phyloP scores from a whole-genome alignment of 2,113 vertebrate species.

The Chelonoidis abingdonii region DNA sequence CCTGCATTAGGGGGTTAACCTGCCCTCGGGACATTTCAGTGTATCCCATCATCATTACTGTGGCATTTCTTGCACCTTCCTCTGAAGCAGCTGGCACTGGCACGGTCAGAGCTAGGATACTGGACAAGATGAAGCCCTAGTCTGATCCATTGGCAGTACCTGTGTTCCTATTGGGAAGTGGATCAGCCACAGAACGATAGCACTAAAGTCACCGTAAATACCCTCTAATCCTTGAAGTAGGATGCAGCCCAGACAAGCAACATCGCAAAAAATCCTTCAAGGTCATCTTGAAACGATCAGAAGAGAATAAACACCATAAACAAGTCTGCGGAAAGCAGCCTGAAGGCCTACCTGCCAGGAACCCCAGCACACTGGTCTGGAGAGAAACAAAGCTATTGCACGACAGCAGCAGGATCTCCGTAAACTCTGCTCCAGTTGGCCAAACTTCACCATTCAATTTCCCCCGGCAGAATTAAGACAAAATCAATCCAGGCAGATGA shows the following conservation, averaged over 20 bases:
- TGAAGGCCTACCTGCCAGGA: neutral
- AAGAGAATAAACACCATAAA: neutral
- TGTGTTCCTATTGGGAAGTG: neutral
- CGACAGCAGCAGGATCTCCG: neutral
- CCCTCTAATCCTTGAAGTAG: neutral
- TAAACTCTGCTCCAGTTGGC: neutral
- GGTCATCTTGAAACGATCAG: neutral
- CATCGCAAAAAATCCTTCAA: neutral
- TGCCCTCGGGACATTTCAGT: no score
- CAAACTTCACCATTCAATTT: neutral
- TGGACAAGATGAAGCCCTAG: neutral
- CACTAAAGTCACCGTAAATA: neutral
- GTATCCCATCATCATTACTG: neutral
- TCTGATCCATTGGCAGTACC: neutral
- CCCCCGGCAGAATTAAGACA: neutral
- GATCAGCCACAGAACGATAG: neutral
- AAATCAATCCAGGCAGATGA: neutral
- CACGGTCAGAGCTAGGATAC: no score
- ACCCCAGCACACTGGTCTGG: neutral
- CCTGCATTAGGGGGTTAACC: neutral
- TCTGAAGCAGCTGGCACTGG: neutral
- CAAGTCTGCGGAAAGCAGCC: neutral
- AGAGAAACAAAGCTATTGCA: no score
- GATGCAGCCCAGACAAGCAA: neutral
- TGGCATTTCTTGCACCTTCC: neutral